Conservation (phyloP, 2,113 vertebrate species). For the Centropus bengalensis region DNA sequence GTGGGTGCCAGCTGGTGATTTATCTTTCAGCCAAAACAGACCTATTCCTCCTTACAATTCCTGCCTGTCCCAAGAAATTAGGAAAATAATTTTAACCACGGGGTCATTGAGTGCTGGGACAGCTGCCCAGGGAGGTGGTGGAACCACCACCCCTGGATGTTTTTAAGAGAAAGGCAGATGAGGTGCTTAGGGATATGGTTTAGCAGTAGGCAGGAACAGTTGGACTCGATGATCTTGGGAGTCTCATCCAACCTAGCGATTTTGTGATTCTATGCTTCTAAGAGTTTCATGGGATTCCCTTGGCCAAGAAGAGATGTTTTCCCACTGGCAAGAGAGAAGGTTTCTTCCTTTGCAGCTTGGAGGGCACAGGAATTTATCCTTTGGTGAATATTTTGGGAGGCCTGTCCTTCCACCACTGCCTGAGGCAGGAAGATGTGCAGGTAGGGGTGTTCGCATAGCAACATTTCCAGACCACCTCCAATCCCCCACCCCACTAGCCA, state of each 20-base stretch:
- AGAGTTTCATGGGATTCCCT: background rate
- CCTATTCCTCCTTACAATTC: background rate
- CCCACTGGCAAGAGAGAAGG: background rate
- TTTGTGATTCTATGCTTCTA: no score
- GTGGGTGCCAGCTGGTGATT: background rate
- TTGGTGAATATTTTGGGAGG: background rate
- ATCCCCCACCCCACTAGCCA: background rate
- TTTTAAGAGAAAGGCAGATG: no score
- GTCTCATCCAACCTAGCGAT: no score
- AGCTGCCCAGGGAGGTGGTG: no score
- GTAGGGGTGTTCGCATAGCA: background rate
- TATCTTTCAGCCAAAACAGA: background rate
- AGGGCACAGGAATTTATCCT: background rate
- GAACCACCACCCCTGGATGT: no score
- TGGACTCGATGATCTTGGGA: no score
- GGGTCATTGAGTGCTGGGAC: no score
- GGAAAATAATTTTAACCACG: no score
- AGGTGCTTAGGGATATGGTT: no score
- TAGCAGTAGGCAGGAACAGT: no score
- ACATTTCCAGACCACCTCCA: background rate
- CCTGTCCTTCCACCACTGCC: background rate
- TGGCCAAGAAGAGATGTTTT: background rate
- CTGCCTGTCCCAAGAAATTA: background rate
- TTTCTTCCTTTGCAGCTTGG: background rate
- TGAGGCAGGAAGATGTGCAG: background rate